Base-by-base conservation (phyloP, 2,888 invertebrate genomes). In the Aphidius colemani region DNA sequence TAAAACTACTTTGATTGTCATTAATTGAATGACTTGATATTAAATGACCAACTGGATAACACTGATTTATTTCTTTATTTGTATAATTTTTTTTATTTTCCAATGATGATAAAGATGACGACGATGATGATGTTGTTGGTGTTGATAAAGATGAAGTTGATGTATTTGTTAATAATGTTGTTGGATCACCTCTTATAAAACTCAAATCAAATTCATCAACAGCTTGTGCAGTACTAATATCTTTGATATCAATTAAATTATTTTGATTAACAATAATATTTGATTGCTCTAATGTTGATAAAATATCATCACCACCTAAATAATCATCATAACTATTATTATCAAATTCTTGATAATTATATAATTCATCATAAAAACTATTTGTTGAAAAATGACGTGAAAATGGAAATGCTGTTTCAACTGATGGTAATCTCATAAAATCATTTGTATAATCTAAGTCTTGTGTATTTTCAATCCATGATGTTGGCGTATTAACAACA, bases 201-300 rank as follows among this genome's bases (percentile, higher is more conserved):
- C 79, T 80, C 8, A 82, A 71, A 53, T 82, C 82, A 55, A 82
- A 82, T 48, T 81, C 79, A 6, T 81, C 78, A 10, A 75, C 73
- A 5, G 73, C 68, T 50, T 77, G 73, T 62, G 73, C 63, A 7
- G 70, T 53, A 44, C 58, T 59, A 40, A 69, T 64, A 9, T 64
- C 57, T 41, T 53, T 61, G 9, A 63, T 49, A 2, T 49, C 7
- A 50, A 68, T 18, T 13, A 66, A 56, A 30, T 30, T 30, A 30
- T 30, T 30, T 30, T 30, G 30, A 30, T 30, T 30, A 30, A 30
- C 30, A 5, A 30, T 5, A 5, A 30, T 30, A 30, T 30, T 30
- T 30, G 30, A 30, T 30, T 30, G 30, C 5, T 30, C 30, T 30
- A 30, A 30, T 18, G 7, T 39, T 0, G 59, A 13, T 9, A 60